Conservation (phyloP, 2,113 vertebrate genomes). For the Actenoides lindsayi region DNA sequence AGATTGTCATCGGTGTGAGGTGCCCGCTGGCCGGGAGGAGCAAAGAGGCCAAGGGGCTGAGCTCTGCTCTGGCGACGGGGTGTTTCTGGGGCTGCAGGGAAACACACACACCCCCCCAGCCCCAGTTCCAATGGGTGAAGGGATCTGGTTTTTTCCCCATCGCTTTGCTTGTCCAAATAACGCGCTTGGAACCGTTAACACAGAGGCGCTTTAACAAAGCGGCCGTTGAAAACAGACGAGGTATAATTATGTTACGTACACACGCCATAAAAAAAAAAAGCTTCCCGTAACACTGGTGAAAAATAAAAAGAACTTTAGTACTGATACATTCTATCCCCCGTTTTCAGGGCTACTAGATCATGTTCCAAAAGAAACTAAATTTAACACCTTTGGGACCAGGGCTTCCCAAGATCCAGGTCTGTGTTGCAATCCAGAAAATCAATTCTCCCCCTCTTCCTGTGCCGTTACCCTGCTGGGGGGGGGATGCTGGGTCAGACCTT, state of each 20-base stretch:
- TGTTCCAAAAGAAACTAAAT: slow-evolving; percentile 67
- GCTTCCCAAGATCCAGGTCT: slow-evolving; percentile 22
- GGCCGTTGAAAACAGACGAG: background rate
- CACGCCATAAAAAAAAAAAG: background rate
- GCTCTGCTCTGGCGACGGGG: background rate
- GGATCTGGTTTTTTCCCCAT: background rate
- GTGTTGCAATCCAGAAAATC: background rate
- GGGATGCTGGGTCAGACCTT: background rate
- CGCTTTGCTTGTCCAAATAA: background rate
- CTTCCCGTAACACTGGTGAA: background rate
- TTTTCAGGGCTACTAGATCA: slow-evolving; percentile 52
- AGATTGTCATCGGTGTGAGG: background rate
- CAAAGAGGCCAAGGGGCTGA: background rate
- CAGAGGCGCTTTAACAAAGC: background rate
- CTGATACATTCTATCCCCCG: slow-evolving; percentile 41
- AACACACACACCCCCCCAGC: too few species aligned
- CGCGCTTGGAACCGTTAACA: background rate
- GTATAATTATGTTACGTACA: background rate
- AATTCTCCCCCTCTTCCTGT: background rate
- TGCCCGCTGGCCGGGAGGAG: background rate
- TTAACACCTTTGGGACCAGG: slow-evolving; percentile 41
- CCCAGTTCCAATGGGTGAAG: fast-evolving
- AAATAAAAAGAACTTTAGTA: slow-evolving; percentile 49
- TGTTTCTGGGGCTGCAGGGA: background rate
- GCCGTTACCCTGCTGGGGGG: background rate